Evolutionary conservation across 2,113 vertebrate genomes (phyloP).

Genomic region (Leptodactylus fuscus): DNA sequence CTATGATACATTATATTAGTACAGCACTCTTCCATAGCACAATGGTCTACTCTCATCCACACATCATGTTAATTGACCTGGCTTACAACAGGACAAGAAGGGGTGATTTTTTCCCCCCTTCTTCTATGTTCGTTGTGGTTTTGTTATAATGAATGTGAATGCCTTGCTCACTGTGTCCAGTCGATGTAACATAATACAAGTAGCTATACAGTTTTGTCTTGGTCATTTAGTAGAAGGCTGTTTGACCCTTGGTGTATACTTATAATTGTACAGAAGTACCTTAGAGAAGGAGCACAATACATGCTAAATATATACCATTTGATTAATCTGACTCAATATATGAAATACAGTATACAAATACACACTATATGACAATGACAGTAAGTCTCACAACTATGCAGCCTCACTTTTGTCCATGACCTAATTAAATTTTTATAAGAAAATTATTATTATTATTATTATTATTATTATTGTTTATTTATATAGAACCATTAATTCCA

Average conservation of each 20-base stretch:
- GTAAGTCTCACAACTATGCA: no score
- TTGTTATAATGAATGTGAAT: neutral
- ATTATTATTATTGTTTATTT: no score
- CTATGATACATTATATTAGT: slow-evolving; percentile 54
- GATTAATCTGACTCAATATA: no score
- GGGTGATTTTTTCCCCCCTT: neutral
- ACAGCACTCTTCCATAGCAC: neutral
- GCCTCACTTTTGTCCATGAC: no score
- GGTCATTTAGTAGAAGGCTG: neutral
- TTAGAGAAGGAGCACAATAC: no score
- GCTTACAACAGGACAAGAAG: neutral
- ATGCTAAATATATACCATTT: no score
- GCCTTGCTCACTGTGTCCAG: neutral
- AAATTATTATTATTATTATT: no score
- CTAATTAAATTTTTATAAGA: no score
- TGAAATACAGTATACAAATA: no score
- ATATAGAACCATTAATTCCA: no score
- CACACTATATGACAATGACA: no score
- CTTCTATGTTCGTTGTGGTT: neutral
- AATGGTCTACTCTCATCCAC: neutral
- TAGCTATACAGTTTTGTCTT: neutral
- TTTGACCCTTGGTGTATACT: neutral
- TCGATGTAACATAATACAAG: neutral
- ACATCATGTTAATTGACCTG: neutral
- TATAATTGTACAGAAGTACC: no score